Base-by-base conservation (phyloP, 2,888 invertebrate species). In the Synergus japonicus region DNA sequence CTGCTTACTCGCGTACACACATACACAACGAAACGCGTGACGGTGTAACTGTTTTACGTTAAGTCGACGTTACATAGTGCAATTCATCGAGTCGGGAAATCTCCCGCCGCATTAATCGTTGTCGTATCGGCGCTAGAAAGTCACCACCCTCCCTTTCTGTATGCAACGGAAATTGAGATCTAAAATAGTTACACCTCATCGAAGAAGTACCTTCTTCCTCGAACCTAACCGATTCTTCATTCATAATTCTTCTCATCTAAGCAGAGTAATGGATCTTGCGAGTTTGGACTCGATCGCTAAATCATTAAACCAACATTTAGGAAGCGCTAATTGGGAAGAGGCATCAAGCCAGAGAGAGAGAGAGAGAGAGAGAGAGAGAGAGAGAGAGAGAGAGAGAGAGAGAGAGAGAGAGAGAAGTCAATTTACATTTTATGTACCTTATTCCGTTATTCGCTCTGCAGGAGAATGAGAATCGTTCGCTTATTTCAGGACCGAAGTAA, bases 1-100 rank as follows among this genome's bases (percentile, higher is more conserved):
- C 87, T 87, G 89, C 91, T 91, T 90, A 90, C 88, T 87, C 88
- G 85, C 85, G 81, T 85, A 84, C 84, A 44, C 54, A 67, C 46
- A 43, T 77, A 65, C 46, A 64, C 67, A 67, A 54, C 54, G 18
- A 78, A 63, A 78, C 44, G 44, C 64, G 46, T 66, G 54, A 37
- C 54, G 65, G 66, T 66, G 58, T 67, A 78, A 78, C 78, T 78
- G 66, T 88, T 89, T 89, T 87, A 87, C 88, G 86, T 88, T 87
- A 87, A 87, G 88, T 88, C 85, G 85, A 78, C 83, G 85, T 85
- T 87, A 85, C 85, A 78, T 83, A 83, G 82, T 83, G 83, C 85
- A 86, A 89, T 88, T 88, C 87, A 88, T 90, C 85, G 86, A 85
- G 81, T 84, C 81, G 83, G 83, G 82, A 83, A 86, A 78, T 82